Percentiles rank a stretch among this genome's conserved stretches.
These are phyloP conservation scores for Ephydatia muelleri DNA, from an alignment of 37 sponge, comb jelly and placozoan genomes.

Conservation along the genomic window DNA sequence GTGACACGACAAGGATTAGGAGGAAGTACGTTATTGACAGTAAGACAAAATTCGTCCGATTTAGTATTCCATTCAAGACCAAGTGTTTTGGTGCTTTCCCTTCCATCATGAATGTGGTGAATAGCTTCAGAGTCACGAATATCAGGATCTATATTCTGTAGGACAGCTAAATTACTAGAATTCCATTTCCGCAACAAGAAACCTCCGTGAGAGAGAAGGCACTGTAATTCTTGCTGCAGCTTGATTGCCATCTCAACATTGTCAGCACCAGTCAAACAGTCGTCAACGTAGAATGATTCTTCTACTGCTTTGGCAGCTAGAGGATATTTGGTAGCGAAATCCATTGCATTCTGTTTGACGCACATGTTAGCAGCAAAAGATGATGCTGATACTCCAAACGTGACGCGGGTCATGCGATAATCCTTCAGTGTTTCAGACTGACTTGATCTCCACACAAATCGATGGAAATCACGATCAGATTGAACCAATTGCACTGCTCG, in stretches of 20 bases:
- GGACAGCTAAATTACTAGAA: slow-evolving; percentile 9
- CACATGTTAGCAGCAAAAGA: slow-evolving; percentile 13
- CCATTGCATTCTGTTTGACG: slow-evolving; percentile 22
- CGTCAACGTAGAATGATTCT: slow-evolving; percentile 33
- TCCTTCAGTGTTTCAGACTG: neutral
- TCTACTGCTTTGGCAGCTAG: slow-evolving; percentile 17
- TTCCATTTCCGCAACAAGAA: slow-evolving; percentile 21
- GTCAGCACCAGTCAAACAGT: slow-evolving; percentile 16
- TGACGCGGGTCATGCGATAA: slow-evolving; percentile 16
- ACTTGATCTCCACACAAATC: slow-evolving; percentile 27
- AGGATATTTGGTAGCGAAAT: slow-evolving; percentile 11
- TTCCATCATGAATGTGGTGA: neutral
- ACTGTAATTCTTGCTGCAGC: neutral
- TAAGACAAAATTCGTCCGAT: slow-evolving; percentile 28
- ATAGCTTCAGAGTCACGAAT: neutral
- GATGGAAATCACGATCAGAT: slow-evolving; percentile 19
- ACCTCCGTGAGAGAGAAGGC: slow-evolving; percentile 10
- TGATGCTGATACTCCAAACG: slow-evolving; percentile 20
- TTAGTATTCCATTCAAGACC: slow-evolving; percentile 41
- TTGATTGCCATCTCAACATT: neutral
- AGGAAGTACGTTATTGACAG: neutral
- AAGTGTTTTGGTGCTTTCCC: slow-evolving; percentile 31
- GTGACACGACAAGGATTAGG: neutral
- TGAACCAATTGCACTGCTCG: neutral
- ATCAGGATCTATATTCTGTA: slow-evolving; percentile 9